These are phyloP conservation scores for Drosophila pseudotalamancana DNA, from an alignment of 2,888 invertebrate species.

Conservation along the genomic window DNA sequence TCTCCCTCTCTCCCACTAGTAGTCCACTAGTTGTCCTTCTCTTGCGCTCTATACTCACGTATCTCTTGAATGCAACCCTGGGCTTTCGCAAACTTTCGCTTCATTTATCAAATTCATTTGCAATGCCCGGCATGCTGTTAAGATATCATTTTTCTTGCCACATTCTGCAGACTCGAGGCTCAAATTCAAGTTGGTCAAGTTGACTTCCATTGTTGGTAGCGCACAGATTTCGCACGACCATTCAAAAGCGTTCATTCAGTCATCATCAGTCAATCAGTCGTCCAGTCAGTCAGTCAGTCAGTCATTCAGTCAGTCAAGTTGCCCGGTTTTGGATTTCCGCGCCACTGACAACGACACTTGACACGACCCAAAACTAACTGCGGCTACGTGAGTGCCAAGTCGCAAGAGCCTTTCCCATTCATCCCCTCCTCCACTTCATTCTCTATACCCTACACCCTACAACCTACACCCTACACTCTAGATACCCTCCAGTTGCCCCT, in stretches of 20 bases:
- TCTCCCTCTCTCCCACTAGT: neutral
- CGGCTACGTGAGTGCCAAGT: constrained; percentile 42
- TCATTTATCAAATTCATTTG: constrained; percentile 69
- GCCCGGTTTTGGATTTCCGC: constrained; percentile 63
- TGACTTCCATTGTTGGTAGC: constrained; percentile 27
- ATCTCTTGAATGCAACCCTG: constrained; percentile 5
- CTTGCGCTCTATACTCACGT: neutral
- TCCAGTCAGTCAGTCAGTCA: constrained; percentile 23
- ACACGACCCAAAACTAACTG: constrained; percentile 66
- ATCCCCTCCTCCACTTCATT: neutral
- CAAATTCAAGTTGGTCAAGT: constrained; percentile 36
- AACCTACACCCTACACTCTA: too few species aligned
- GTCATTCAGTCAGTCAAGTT: constrained; percentile 34
- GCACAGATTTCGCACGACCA: constrained; percentile 59
- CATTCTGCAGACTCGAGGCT: constrained; percentile 20
- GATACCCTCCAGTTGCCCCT: neutral
- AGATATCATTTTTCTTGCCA: constrained; percentile 69
- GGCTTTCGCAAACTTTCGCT: constrained; percentile 22
- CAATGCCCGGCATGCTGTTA: constrained; percentile 15
- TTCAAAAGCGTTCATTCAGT: constrained; percentile 34
- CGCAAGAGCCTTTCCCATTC: constrained; percentile 11
- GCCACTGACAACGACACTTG: constrained; percentile 65
- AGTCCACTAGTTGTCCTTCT: too few species aligned
- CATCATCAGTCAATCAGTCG: constrained; percentile 34
- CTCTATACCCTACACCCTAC: constrained; percentile 5